Evolutionary conservation across 2,888 invertebrate species (phyloP), one percentile per base, ranked within the genome.

Genomic region (Eupelmus urozonus): DNA sequence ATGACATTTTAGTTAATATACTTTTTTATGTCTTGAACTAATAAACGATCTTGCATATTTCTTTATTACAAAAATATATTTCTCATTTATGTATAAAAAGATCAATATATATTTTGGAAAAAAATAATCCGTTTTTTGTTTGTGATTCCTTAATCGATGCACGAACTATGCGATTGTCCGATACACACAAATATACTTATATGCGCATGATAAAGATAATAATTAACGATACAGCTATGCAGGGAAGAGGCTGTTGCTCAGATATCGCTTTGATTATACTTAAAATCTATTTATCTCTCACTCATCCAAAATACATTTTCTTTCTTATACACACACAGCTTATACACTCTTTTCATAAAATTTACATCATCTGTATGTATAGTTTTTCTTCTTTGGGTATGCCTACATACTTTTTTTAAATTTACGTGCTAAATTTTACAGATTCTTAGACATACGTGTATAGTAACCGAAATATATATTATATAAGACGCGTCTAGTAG

Each of bases 211-310:
- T 67, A 27, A 70, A 65, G 63, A 84, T 79, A 84, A 83, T 81
- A 74, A 82, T 78, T 84, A 73, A 81, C 83, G 82, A 85, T 85
- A 86, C 76, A 84, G 85, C 86, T 87, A 85, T 86, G 83, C 84
- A 83, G 84, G 84, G 84, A 85, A 85, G 84, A 86, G 84, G 80
- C 81, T 82, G 81, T 85, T 85, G 84, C 84, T 83, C 77, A 78
- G 82, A 82, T 81, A 55, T 71, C 20, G 69, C 66, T 67, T 62
- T 11, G 20, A 73, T 69, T 72, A 79, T 63, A 40, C 34, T 74
- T 73, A 69, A 57, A 65, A 49, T 51, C 42, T 70, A 65, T 45
- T 13, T 2, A 16, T 9, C 45, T 13, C 13, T 45, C 29, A 16
- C 16, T 23, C 53, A 16, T 29, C 27, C 49, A 76, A 76, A 70